Conservation (phyloP, 2,888 invertebrate genomes). For the Leptinotarsa juncta region DNA sequence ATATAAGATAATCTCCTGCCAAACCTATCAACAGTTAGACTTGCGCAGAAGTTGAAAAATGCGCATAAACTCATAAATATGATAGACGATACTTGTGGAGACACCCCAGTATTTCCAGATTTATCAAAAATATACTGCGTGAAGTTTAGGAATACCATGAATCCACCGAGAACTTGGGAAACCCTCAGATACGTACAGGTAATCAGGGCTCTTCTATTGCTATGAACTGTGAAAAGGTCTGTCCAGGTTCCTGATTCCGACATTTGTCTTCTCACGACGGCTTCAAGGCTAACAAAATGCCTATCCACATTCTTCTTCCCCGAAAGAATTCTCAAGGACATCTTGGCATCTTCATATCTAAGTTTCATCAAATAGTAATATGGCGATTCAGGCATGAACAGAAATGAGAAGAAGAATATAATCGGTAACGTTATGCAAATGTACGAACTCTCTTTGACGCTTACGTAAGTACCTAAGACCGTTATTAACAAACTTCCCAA, state of each 20-base stretch:
- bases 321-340: slow-evolving; percentile 49
- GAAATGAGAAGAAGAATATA: slow-evolving; percentile 69
- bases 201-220: slow-evolving; percentile 55
- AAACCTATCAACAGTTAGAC: slow-evolving; percentile 52
- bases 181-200: slow-evolving; percentile 54
- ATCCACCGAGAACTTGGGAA: slow-evolving; percentile 57
- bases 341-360: slow-evolving; percentile 49
- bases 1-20: slow-evolving; percentile 55
- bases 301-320: slow-evolving; percentile 50
- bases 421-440: slow-evolving; percentile 71
- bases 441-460: slow-evolving; percentile 67
- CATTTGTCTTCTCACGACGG: slow-evolving; percentile 55
- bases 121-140: slow-evolving; percentile 58
- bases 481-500: slow-evolving; percentile 58
- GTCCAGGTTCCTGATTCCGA: slow-evolving; percentile 57
- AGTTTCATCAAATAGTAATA: slow-evolving; percentile 54
- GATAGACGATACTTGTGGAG: slow-evolving; percentile 55
- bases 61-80: slow-evolving; percentile 49
- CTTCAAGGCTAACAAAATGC: slow-evolving; percentile 51
- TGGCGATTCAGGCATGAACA: slow-evolving; percentile 72
- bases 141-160: slow-evolving; percentile 53
- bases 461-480: slow-evolving; percentile 71
- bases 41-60: slow-evolving; percentile 41
- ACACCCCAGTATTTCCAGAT: slow-evolving; percentile 54
- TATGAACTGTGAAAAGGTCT: slow-evolving; percentile 53